Evolutionary conservation across 2,797 vertebrate species (phyloP).

Genomic region (Acanthornis magna): DNA sequence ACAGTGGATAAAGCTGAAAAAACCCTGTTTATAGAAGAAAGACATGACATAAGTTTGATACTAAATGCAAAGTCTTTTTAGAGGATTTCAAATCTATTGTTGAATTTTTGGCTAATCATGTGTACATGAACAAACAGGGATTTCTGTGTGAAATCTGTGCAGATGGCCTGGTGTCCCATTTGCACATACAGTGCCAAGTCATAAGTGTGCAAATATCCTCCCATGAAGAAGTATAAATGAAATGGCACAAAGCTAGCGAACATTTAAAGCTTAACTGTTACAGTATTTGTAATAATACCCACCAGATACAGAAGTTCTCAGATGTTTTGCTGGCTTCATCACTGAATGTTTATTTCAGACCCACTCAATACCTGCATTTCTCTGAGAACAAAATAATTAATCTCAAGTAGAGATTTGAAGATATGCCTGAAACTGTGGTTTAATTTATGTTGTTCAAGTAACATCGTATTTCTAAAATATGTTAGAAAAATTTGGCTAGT

Average conservation of each 20-base stretch:
- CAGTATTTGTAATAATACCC: background rate
- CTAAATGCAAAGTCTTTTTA: background rate
- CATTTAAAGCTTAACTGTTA: background rate
- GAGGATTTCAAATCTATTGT: background rate
- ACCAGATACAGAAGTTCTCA: background rate
- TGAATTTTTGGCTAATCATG: background rate
- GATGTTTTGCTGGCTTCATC: background rate
- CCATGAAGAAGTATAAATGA: background rate
- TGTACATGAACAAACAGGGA: background rate
- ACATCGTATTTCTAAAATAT: background rate
- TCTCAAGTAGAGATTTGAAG: background rate
- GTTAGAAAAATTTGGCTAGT: background rate
- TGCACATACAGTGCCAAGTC: background rate
- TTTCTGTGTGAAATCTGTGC: background rate
- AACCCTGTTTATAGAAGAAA: background rate
- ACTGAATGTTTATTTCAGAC: background rate
- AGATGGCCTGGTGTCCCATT: background rate
- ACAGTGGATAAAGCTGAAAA: background rate
- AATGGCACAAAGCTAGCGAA: background rate
- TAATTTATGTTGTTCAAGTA: background rate
- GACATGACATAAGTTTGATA: background rate
- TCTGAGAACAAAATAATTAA: background rate
- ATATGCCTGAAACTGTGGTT: background rate
- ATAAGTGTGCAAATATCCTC: background rate
- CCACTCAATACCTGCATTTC: background rate